Base-by-base conservation (phyloP, 2,888 invertebrate species). In the Drosophila robusta region DNA sequence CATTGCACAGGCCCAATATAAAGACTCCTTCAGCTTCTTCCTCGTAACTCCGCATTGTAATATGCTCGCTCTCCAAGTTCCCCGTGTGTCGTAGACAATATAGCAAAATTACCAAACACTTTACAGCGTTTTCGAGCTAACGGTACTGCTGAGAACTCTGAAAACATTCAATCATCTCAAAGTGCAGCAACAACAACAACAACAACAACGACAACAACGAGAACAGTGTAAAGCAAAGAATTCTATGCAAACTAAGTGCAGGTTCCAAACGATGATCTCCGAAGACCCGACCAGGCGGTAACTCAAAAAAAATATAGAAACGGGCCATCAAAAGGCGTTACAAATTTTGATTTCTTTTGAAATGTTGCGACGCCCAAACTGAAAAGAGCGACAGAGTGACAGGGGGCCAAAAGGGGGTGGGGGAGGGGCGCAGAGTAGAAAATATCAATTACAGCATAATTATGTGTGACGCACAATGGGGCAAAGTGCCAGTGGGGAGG, bases 361-460 rank as follows among this genome's bases (percentile, higher is more conserved):
- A 86, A 89, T 54, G 60, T 77, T 49, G 84, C 89, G 89, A 83
- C 87, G 76, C 79, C 73, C 51, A 60, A 60, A 63, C 52, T 22
- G 29, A 42, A 32, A 60, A 51, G 54, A 58, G 62, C 56, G 70
- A 69, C 57, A 58, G 67, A 45, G 29, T 56, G 46, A 70, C 51
- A 70, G 46, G 56, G 57, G 41, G 34, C 26, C 12, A n/a, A 38
- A 16, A 41, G n/a, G 38, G 14, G 26, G 3, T 11, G 56, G 42
- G 7, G 24, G 12, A 8, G 29, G 45, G 47, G 45, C 26, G 50
- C 18, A 24, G 38, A 68, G 78, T 61, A 46, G 71, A 78, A 89
- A 89, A 87, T 88, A 84, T 88, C 89, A 84, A 89, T 89, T 88
- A 84, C 87, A 84, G 87, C 80, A 78, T 88, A 89, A 84, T 88